Evolutionary conservation across 2,113 vertebrate species (phyloP).

Genomic region (Lanius ludovicianus): DNA sequence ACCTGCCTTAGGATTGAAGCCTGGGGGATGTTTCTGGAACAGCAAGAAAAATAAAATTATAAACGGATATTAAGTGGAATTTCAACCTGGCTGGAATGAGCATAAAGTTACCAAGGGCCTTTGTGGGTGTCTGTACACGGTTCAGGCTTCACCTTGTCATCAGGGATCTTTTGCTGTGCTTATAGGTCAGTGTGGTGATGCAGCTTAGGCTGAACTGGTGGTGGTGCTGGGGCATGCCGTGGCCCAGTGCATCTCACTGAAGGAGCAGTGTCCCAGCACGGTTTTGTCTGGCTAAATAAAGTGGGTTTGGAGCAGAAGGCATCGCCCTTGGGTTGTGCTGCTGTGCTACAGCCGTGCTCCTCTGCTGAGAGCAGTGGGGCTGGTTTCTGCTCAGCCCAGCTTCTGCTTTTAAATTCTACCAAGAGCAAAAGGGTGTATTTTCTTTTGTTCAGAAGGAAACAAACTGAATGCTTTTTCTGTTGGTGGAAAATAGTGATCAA

Average conservation of each 20-base stretch:
- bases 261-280: accelerated
- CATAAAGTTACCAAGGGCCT: neutral
- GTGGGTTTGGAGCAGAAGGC: neutral
- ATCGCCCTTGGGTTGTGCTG: neutral
- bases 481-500: neutral
- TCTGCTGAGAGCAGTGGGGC: accelerated
- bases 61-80: neutral
- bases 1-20: neutral
- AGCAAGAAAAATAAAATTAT: neutral
- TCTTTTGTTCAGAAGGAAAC: neutral
- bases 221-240: accelerated
- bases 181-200: accelerated
- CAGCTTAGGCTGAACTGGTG: accelerated
- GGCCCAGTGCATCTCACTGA: accelerated
- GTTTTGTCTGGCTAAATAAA: neutral
- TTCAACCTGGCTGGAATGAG: neutral
- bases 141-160: neutral
- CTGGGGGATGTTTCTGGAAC: neutral
- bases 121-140: neutral
- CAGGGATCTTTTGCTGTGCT: accelerated
- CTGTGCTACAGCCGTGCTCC: accelerated
- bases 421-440: neutral
- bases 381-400: neutral
- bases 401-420: neutral
- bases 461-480: neutral